A percentile compares a stretch with the other conserved stretches of the same genome.
phyloP scores from a whole-genome alignment of 2,797 vertebrate genomes.

The Phyllotis vaccarum region DNA sequence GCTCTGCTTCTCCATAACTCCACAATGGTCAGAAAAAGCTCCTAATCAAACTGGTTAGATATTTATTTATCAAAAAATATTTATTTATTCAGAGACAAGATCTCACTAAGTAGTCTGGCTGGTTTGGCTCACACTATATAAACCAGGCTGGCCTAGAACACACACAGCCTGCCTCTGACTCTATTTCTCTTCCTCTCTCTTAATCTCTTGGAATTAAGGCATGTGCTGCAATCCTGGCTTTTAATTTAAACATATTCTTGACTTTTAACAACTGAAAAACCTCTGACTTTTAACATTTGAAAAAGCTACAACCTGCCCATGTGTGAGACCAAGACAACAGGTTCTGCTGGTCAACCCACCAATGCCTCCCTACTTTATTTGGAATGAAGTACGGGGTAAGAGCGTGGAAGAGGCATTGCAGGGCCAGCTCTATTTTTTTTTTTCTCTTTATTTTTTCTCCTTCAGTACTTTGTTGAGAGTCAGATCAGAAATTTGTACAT shows the following conservation, averaged over 20 bases:
- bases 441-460: background rate
- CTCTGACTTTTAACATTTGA: constrained; percentile 7
- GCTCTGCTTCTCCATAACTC: background rate
- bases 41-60: background rate
- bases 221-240: background rate
- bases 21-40: background rate
- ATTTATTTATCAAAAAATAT: background rate
- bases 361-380: background rate
- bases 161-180: background rate
- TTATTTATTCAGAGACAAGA: background rate
- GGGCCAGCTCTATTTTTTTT: no score
- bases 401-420: background rate
- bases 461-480: background rate
- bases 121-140: no score
- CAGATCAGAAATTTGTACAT: background rate
- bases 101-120: background rate
- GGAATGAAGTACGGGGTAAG: background rate
- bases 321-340: background rate
- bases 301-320: background rate
- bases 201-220: background rate
- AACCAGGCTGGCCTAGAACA: background rate
- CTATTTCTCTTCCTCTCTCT: no score
- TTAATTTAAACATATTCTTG: background rate
- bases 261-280: constrained; percentile 20
- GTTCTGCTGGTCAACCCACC: background rate